Conservation (phyloP, 2,113 vertebrate genomes). For the Cephalophus harveyi region DNA sequence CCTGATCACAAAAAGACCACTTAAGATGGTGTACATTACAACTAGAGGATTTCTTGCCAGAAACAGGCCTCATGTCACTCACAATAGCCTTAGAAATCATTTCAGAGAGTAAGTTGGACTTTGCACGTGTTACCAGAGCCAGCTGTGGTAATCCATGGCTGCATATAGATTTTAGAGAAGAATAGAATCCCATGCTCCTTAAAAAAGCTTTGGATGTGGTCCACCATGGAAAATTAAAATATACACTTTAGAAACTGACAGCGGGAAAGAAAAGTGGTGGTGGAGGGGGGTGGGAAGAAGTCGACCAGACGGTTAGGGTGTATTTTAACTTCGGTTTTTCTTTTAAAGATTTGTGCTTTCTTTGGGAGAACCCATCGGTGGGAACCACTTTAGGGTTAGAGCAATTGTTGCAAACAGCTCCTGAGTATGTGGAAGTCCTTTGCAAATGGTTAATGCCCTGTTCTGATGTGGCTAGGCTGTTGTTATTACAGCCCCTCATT, state of each 20-base stretch:
- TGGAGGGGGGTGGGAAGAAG: not conserved
- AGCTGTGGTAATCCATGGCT: slow-evolving; percentile 53
- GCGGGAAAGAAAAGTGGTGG: slow-evolving; percentile 35
- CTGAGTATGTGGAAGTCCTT: not conserved
- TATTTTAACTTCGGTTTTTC: not conserved
- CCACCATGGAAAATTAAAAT: slow-evolving; percentile 68
- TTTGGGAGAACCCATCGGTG: not conserved
- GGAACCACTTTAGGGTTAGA: not conserved
- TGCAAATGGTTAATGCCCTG: not conserved
- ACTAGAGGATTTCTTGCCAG: slow-evolving; percentile 72
- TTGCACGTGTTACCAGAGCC: slow-evolving; percentile 72
- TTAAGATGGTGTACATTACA: slow-evolving; percentile 80
- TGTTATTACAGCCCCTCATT: not conserved
- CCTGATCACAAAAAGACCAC: slow-evolving; percentile 82
- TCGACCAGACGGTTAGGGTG: not conserved
- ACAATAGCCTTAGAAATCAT: slow-evolving; percentile 76
- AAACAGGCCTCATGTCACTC: slow-evolving; percentile 55
- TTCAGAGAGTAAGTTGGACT: slow-evolving; percentile 76
- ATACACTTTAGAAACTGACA: slow-evolving; percentile 67
- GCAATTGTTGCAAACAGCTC: not conserved
- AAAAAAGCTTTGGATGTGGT: slow-evolving; percentile 51
- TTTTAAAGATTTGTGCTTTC: not conserved
- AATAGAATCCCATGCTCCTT: slow-evolving; percentile 59
- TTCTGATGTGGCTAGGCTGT: not conserved
- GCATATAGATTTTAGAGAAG: slow-evolving; percentile 55